A percentile compares a stretch with the other conserved stretches of the same genome.
These are phyloP conservation scores for Hemaris fuciformis DNA, from an alignment of 2,888 invertebrate genomes.

Conservation along the genomic window DNA sequence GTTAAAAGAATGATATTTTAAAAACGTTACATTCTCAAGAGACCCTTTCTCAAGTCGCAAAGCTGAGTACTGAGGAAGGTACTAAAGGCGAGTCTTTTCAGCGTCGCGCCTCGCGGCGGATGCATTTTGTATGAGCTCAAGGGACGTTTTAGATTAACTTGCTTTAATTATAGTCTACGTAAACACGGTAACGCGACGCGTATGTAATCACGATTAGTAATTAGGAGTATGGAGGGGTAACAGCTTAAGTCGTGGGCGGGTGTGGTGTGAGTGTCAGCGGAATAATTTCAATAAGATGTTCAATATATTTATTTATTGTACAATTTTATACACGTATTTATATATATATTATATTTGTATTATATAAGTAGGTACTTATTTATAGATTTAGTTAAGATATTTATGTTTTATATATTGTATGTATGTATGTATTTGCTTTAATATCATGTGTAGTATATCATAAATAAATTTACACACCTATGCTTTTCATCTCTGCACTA, in stretches of 20 bases:
- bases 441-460: too few species aligned
- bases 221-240: slow-evolving; percentile 52
- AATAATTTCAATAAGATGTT: background rate
- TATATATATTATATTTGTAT: too few species aligned
- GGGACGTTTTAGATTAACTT: slow-evolving; percentile 71
- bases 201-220: slow-evolving; percentile 76
- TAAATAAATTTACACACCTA: too few species aligned
- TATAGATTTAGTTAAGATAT: too few species aligned
- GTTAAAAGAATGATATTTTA: slow-evolving; percentile 16
- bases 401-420: too few species aligned
- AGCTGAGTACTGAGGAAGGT: slow-evolving; percentile 20
- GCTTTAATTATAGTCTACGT: slow-evolving; percentile 73
- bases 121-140: slow-evolving; percentile 74
- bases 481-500: too few species aligned
- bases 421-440: too few species aligned
- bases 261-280: slow-evolving; percentile 23
- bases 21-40: slow-evolving; percentile 18
- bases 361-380: too few species aligned
- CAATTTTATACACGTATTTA: too few species aligned
- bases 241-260: slow-evolving; percentile 22
- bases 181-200: slow-evolving; percentile 59
- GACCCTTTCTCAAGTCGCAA: slow-evolving; percentile 26
- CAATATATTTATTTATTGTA: background rate
- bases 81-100: slow-evolving; percentile 31
- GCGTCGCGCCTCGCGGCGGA: slow-evolving; percentile 29